phyloP scores from a whole-genome alignment of 2,888 invertebrate genomes.

The Noctua pronuba region DNA sequence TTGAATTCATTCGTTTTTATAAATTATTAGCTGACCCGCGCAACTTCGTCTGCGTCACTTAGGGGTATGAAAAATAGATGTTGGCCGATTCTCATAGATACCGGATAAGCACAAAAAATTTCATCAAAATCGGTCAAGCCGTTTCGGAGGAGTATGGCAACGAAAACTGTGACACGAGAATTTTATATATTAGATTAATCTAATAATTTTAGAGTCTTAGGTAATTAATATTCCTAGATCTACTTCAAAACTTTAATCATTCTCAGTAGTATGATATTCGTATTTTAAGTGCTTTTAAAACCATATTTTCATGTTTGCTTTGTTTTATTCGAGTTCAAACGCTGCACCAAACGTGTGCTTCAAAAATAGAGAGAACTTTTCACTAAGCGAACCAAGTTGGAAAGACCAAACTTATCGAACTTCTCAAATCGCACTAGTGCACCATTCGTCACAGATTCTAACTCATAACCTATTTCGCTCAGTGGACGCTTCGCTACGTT shows the following conservation, averaged over 20 bases:
- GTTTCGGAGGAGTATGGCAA: too few species aligned
- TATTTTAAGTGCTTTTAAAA: background rate
- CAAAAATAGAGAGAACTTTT: background rate
- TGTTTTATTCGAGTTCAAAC: background rate
- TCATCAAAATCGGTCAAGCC: too few species aligned
- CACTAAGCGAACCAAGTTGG: background rate
- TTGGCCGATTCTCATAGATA: too few species aligned
- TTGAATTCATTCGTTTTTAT: background rate
- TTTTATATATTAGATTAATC: too few species aligned
- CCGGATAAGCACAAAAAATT: too few species aligned
- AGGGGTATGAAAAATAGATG: too few species aligned
- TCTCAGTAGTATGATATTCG: background rate
- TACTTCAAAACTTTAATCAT: background rate
- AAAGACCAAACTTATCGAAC: constrained; percentile 20
- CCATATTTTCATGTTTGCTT: background rate
- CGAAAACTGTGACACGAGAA: too few species aligned
- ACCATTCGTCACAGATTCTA: constrained; percentile 28
- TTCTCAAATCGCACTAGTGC: constrained; percentile 19
- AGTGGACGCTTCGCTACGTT: constrained; percentile 16
- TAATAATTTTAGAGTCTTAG: background rate
- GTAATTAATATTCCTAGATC: background rate
- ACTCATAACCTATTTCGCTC: constrained; percentile 54
- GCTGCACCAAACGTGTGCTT: background rate
- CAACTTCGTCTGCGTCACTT: too few species aligned
- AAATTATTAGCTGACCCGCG: too few species aligned